Evolutionary conservation across 1,140 invertebrate genomes (phyloP), one percentile per base, ranked within the genome.

Genomic region (Caerostris extrusa): DNA sequence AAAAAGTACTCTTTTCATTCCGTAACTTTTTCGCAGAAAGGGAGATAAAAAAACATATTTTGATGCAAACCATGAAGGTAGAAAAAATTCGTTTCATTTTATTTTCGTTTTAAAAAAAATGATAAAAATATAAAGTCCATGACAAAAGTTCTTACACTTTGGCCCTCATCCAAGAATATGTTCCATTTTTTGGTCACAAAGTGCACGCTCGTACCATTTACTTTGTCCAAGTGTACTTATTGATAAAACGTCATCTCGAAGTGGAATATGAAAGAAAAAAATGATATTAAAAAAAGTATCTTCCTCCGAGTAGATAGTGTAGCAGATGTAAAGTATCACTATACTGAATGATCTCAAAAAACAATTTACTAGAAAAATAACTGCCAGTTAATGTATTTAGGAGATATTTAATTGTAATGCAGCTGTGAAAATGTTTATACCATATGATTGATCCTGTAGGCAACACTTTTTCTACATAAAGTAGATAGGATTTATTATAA

Each of bases 61-160:
- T 77, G 53, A 77, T 77, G 71, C 71, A 77, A 53, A 77, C 34
- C 34, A 77, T 77, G 50, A 53, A 77, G 71, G 71, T 77, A 77
- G 71, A 77, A 77, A n/a, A 77, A 77, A 77, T 77, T 77, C 71
- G 53, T 77, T 77, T 77, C 71, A 77, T 77, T 77, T 77, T 50
- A 50, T 50, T 77, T 77, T 77, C 8, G 34, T 34, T 71, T 67
- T 34, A 34, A 34, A 34, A 34, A 34, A 34, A 34, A 34, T 34
- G 34, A 34, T 34, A 34, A 34, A 34, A 34, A 34, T 34, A 34
- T 34, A 34, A 34, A 77, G 71, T 77, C 71, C 34, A 77, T 50
- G 71, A 77, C 71, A 77, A 77, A 83, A 83, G 82, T 83, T 83
- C n/a, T 83, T 83, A 58, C 82, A 83, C 82, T 83, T 83, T 83